These are phyloP conservation scores for Trogon melanurus DNA, from an alignment of 2,113 vertebrate species.

Conservation along the genomic window DNA sequence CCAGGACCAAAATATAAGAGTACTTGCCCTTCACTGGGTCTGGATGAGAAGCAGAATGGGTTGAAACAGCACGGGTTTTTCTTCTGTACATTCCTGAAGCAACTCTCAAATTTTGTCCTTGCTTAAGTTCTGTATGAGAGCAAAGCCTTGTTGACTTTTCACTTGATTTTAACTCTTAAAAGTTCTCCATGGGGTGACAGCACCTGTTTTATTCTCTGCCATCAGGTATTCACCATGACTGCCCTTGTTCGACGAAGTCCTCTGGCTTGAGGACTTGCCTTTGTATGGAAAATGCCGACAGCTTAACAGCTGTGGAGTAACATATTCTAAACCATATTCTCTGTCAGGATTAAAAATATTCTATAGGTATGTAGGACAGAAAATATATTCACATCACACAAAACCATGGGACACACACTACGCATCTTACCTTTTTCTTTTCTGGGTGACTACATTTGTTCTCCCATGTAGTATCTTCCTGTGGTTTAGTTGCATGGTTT, in stretches of 20 bases:
- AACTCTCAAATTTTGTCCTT: neutral
- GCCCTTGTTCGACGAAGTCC: too few relatives aligned
- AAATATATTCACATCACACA: rapidly evolving
- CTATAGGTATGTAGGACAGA: too few relatives aligned
- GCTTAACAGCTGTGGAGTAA: neutral
- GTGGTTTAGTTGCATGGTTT: neutral
- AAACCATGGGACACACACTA: neutral
- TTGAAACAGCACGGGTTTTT: neutral
- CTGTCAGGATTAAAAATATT: neutral
- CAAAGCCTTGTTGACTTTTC: neutral
- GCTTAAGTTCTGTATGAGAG: neutral
- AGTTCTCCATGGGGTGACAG: neutral
- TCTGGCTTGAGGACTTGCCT: too few relatives aligned
- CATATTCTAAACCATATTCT: neutral
- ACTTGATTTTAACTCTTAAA: neutral
- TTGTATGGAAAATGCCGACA: neutral
- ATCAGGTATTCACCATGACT: neutral
- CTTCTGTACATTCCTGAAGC: neutral
- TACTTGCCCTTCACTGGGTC: neutral
- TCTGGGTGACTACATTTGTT: rapidly evolving
- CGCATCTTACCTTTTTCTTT: neutral
- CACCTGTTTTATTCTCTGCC: neutral
- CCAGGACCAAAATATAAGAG: neutral
- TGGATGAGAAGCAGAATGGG: neutral
- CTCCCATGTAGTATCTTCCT: rapidly evolving